Conservation (phyloP, 2,888 invertebrate genomes). For the Diogma glabrata region DNA sequence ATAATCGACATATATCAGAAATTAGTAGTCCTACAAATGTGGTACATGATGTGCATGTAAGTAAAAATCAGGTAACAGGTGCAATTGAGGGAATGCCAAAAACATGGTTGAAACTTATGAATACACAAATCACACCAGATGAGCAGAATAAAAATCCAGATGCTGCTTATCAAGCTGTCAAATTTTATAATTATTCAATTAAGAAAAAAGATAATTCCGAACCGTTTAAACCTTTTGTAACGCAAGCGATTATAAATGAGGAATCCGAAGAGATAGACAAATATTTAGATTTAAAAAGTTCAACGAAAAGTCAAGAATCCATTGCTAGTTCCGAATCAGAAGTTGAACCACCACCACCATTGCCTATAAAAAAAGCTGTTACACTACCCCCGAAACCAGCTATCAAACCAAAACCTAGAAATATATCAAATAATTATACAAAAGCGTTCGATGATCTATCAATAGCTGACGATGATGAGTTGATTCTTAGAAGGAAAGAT, state of each 20-base stretch:
- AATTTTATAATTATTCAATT: constrained; percentile 79
- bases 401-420: constrained; percentile 43
- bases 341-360: constrained; percentile 30
- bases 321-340: constrained; percentile 29
- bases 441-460: constrained; percentile 35
- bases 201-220: constrained; percentile 64
- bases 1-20: constrained; percentile 32
- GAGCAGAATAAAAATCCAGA: constrained; percentile 84
- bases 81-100: constrained; percentile 75
- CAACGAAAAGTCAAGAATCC: constrained; percentile 52
- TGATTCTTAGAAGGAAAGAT: constrained; percentile 33
- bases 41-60: constrained; percentile 76
- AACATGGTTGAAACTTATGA: constrained; percentile 67
- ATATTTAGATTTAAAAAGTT: constrained; percentile 59
- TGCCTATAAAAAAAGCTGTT: constrained; percentile 35
- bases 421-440: constrained; percentile 28
- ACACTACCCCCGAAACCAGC: constrained; percentile 37
- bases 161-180: constrained; percentile 82
- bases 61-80: constrained; percentile 69
- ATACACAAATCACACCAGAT: constrained; percentile 71
- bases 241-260: constrained; percentile 66
- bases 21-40: constrained; percentile 81
- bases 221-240: constrained; percentile 69
- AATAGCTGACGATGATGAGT: constrained; percentile 26
- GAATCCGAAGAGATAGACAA: constrained; percentile 75